A percentile compares a stretch with the other conserved stretches of the same genome.
These are phyloP conservation scores for Drosophila repleta DNA, from an alignment of 1,140 invertebrate species.

Conservation along the genomic window DNA sequence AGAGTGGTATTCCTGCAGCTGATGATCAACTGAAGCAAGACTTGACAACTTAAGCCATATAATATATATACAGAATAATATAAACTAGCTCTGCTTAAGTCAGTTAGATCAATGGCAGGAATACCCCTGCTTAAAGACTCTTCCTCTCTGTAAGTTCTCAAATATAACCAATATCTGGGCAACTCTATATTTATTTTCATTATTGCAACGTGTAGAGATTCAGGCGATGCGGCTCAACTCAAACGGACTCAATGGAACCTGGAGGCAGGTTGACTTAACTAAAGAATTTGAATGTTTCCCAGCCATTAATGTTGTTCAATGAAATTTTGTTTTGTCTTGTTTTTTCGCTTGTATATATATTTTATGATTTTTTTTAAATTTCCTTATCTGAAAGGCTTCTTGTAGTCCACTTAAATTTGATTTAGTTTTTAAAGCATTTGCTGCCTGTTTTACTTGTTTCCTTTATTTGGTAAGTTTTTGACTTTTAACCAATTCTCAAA, in stretches of 20 bases:
- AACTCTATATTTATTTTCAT: conserved; percentile 61
- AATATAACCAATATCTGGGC: conserved; percentile 37
- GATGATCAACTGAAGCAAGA: not conserved
- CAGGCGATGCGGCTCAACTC: conserved; percentile 77
- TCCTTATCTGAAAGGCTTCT: conserved; percentile 11
- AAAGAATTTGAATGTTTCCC: conserved; percentile 55
- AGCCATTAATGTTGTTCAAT: conserved; percentile 59
- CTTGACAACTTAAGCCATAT: not conserved
- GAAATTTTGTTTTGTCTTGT: conserved; percentile 34
- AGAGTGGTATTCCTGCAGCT: conserved; percentile 5
- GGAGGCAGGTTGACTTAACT: conserved; percentile 80
- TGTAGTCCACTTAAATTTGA: conserved; percentile 24
- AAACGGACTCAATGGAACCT: conserved; percentile 68
- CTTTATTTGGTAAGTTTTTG: conserved; percentile 65
- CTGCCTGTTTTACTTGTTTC: conserved; percentile 45
- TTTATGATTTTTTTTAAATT: conserved; percentile 5
- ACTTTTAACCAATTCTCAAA: conserved; percentile 26
- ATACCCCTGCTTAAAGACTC: not conserved
- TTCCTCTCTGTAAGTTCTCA: conserved; percentile 13
- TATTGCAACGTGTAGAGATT: conserved; percentile 69
- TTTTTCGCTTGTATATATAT: conserved; percentile 18
- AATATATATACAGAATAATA: no score
- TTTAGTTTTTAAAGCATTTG: conserved; percentile 47
- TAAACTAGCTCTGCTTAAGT: not conserved
- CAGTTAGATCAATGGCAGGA: not conserved